Conservation (phyloP, 2,888 invertebrate genomes). For the Pseudolycoriella hygida region DNA sequence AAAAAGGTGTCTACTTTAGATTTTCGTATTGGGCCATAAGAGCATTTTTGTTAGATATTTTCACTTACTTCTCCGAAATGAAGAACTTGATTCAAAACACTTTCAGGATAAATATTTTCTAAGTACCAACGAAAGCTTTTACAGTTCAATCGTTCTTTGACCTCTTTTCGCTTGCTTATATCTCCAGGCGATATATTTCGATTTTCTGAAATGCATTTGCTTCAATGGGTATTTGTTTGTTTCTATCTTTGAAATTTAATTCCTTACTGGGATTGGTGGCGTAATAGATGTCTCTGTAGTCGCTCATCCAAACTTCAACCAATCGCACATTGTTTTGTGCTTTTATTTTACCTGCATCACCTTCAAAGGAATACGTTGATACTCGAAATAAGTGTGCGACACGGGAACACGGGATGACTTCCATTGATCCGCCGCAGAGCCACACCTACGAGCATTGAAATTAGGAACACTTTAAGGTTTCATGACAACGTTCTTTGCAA, state of each 20-base stretch:
- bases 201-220: constrained; percentile 31
- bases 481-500: no score
- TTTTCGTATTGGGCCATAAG: background rate
- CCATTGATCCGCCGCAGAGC: constrained; percentile 16
- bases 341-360: constrained; percentile 57
- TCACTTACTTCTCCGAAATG: background rate
- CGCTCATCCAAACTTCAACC: constrained; percentile 69
- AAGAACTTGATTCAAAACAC: background rate
- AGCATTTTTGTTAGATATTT: background rate
- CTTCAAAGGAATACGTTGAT: constrained; percentile 65
- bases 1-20: background rate
- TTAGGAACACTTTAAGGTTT: background rate
- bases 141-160: no score
- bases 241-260: no score
- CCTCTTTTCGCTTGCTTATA: constrained; percentile 50
- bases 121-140: no score
- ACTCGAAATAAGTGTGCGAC: constrained; percentile 16
- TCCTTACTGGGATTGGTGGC: constrained; percentile 38
- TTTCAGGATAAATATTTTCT: no score
- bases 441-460: constrained; percentile 7
- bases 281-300: constrained; percentile 68
- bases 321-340: constrained; percentile 63
- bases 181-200: constrained; percentile 68
- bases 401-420: constrained; percentile 16
- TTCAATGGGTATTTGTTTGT: background rate